Evolutionary conservation across 2,797 vertebrate genomes (phyloP), one percentile per base, ranked within the genome.

Genomic region (Bufotes viridis): DNA sequence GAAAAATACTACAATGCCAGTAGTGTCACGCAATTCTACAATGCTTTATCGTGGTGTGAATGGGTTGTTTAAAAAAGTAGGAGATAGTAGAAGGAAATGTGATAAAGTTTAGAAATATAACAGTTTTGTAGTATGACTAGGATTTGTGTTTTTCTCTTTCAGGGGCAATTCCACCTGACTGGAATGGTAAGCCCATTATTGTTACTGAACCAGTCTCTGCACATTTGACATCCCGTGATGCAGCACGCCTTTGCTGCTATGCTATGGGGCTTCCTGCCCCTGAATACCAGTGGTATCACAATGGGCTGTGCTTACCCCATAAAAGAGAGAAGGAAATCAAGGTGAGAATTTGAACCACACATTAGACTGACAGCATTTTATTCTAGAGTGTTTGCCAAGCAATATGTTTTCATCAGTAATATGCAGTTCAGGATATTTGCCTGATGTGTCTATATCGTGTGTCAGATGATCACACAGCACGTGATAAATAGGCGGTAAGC

Each of bases 251-350:
- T 61, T 90, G 89, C 63, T 97, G 97, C 63, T 89, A 91, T 78
- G 96, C 96, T 53, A 94, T 97, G 87, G 97, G 97, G 2, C 93
- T 95, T 18, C 97, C 97, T 7, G 90, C 93, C 29, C 97, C 97
- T 20, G 74, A 82, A 63, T 97, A 96, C 90, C 96, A 97, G 93
- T 97, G 97, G 97, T 97, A 97, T 93, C 92, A 85, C 89, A 97
- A 97, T 57, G 97, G 97, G 12, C 93, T 91, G 7, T 90, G 65
- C 0, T 91, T 97, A 85, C 90, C 82, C 12, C 91, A 94, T 81
- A 91, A 93, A 79, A 96, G 86, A 1, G 92, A 58, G 2, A 95
- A 90, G 51, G 51, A 87, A 94, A 82, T 97, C 72, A 91, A 90
- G 95, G 97, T 97, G 92, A 93, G 0, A 4, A 80, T 55, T n/a